Conservation (phyloP, 2,888 invertebrate species). For the Microdon myrmicae region DNA sequence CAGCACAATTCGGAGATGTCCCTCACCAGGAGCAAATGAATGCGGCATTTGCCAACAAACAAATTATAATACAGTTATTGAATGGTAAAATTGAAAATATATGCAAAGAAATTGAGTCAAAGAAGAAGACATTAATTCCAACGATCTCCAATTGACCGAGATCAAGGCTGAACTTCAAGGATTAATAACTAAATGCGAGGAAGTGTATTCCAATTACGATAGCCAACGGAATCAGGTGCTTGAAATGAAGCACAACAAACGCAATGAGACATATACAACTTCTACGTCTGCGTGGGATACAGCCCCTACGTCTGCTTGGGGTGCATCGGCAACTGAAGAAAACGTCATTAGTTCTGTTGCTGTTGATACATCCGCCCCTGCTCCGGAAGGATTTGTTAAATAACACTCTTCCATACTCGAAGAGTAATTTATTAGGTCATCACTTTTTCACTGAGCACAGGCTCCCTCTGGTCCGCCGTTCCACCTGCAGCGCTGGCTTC, state of each 20-base stretch:
- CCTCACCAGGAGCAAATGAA: constrained; percentile 71
- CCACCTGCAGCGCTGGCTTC: no score
- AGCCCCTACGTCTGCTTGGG: constrained; percentile 56
- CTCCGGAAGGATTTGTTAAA: constrained; percentile 71
- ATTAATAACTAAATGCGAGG: constrained; percentile 76
- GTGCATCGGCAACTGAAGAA: constrained; percentile 59
- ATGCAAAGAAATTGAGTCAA: constrained; percentile 80
- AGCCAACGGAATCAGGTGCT: constrained; percentile 72
- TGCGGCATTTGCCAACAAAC: constrained; percentile 75
- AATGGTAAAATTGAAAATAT: constrained; percentile 80
- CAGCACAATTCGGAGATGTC: constrained; percentile 62
- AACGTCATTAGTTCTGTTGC: constrained; percentile 33
- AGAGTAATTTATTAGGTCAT: no score
- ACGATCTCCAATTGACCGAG: constrained; percentile 80
- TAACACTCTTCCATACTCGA: no score
- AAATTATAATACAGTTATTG: constrained; percentile 77
- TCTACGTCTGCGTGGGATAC: constrained; percentile 71
- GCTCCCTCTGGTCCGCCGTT: no score
- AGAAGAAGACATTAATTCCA: constrained; percentile 84
- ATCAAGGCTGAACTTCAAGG: constrained; percentile 75
- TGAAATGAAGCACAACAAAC: constrained; percentile 70
- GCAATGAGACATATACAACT: constrained; percentile 62
- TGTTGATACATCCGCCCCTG: constrained; percentile 61
- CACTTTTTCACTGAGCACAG: no score
- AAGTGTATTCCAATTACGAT: constrained; percentile 76